Evolutionary conservation across 2,888 invertebrate genomes (phyloP), one percentile per base, ranked within the genome.

Genomic region (Fabriciana adippe): DNA sequence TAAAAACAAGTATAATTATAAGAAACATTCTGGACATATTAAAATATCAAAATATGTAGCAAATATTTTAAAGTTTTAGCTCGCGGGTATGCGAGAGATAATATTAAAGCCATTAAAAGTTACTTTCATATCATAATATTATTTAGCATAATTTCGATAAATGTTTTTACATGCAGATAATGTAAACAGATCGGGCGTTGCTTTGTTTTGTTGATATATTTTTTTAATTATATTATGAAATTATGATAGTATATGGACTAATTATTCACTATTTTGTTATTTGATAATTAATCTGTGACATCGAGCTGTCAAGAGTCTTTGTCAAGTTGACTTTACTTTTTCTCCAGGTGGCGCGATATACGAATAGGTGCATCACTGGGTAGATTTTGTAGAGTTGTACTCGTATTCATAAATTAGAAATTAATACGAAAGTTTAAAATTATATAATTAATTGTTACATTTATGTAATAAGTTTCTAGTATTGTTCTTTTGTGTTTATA

Each of bases 91-190:
- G 31, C 14, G 47, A 60, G 68, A 65, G 54, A 55, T 26, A 26
- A 26, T 62, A 45, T 69, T 35, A 48, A 16, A 41, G 47, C 48
- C 55, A 48, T n/a, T 55, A 11, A 56, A 21, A 64, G 47, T 35
- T 59, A 64, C 64, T 70, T 69, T 62, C 35, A 31, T 50, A 61
- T 16, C 45, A 59, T 26, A 69, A 72, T 66, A 68, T 68, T 66
- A 65, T 70, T 67, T 51, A 53, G 50, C 47, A 66, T 68, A 67
- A 72, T 71, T 66, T 55, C 54, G 64, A 57, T 64, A 67, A 71
- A 63, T 66, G 51, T 72, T 67, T 65, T 64, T 71, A 63, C 55
- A 66, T 18, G 59, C 53, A 71, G 61, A 69, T 71, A 59, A 71
- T 64, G 66, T 68, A 64, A 59, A 60, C 67, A 63, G 61, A 50